Conservation (phyloP, 2,797 vertebrate genomes). For the Cryptoblepharus egeriae region DNA sequence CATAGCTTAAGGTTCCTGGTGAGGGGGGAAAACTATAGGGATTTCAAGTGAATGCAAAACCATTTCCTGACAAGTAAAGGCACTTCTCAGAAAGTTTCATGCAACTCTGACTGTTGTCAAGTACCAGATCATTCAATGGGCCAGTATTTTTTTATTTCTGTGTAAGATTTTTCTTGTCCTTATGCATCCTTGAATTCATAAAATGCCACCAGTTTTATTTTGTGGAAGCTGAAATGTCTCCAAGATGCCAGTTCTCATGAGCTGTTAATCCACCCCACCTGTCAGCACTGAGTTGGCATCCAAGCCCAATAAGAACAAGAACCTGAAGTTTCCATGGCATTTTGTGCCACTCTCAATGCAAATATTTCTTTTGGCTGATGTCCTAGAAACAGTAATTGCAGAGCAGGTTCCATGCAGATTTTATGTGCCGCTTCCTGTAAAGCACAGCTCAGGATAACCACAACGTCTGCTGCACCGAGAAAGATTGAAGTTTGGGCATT, state of each 20-base stretch:
- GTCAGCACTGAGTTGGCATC: not conserved
- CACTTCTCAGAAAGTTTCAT: not conserved
- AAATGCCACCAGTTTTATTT: not conserved
- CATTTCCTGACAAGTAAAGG: not conserved
- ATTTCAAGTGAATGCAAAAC: not conserved
- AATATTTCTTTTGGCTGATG: slow-evolving; percentile 31
- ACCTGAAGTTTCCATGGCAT: not conserved
- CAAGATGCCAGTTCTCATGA: not conserved
- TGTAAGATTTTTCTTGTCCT: not conserved
- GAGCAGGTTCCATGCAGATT: not conserved
- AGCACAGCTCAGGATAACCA: slow-evolving; percentile 41
- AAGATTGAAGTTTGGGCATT: slow-evolving; percentile 42
- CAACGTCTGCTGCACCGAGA: slow-evolving; percentile 18
- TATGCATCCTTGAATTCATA: not conserved
- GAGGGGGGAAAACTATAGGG: no score
- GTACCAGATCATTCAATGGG: not conserved
- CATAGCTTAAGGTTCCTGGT: not conserved
- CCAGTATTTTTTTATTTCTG: not conserved
- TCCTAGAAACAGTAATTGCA: slow-evolving; percentile 39
- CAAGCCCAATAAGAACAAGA: slow-evolving; percentile 11
- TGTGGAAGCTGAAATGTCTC: not conserved
- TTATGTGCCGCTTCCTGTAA: slow-evolving; percentile 53
- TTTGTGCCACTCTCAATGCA: slow-evolving; percentile 32
- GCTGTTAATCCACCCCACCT: not conserved
- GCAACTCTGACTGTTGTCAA: not conserved